Conservation (phyloP, 2,797 vertebrate species). For the Ceryle rudis region DNA sequence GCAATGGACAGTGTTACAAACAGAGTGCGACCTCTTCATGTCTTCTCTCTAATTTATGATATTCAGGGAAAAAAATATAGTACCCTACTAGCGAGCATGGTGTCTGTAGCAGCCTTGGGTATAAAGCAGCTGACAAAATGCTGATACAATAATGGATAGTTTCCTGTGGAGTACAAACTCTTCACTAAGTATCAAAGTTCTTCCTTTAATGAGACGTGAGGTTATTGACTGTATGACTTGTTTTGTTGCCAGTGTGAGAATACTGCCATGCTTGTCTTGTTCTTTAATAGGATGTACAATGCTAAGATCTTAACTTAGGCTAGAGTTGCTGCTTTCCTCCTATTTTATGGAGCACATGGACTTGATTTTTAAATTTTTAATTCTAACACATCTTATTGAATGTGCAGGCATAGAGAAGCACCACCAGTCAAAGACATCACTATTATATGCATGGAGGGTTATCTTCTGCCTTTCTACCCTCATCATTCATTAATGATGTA, state of each 20-base stretch:
- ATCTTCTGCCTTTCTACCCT: slow-evolving; percentile 52
- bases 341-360: slow-evolving; percentile 59
- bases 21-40: background rate
- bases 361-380: slow-evolving; percentile 70
- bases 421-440: slow-evolving; percentile 47
- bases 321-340: slow-evolving; percentile 28
- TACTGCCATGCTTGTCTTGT: background rate
- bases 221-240: background rate
- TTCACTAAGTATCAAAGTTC: background rate
- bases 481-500: slow-evolving; percentile 67
- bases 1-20: background rate
- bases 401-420: slow-evolving; percentile 24
- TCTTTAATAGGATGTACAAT: background rate
- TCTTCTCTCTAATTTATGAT: background rate
- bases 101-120: background rate
- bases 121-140: background rate
- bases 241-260: background rate
- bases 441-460: slow-evolving; percentile 69
- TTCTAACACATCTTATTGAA: slow-evolving; percentile 66
- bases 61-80: background rate
- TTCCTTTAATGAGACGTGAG: background rate
- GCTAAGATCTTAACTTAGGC: slow-evolving; percentile 36
- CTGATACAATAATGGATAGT: background rate
- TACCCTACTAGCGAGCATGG: background rate
- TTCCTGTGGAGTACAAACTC: background rate